A percentile compares a stretch with the other conserved stretches of the same genome.
These are phyloP conservation scores for Typhlomys cinereus DNA, from an alignment of 2,113 vertebrate species.

Conservation along the genomic window DNA sequence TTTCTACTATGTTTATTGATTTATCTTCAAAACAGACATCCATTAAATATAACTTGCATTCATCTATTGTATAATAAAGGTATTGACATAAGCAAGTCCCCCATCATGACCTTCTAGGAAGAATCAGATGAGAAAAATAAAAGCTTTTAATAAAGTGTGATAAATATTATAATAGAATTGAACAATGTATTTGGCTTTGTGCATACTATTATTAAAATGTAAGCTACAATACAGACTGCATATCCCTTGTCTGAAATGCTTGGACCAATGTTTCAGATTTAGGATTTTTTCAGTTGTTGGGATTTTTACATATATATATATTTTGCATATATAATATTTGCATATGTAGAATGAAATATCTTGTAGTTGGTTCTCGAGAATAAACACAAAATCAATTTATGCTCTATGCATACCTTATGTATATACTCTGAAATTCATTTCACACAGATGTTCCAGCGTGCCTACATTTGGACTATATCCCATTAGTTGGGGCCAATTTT, in stretches of 20 bases:
- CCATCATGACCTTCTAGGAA: not conserved
- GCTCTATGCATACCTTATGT: not conserved
- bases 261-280: not conserved
- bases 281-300: not conserved
- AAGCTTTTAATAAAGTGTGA: constrained; percentile 34
- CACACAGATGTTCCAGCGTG: not conserved
- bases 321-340: no score
- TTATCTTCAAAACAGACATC: not conserved
- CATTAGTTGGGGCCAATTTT: not conserved
- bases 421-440: not conserved
- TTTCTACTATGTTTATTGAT: not conserved
- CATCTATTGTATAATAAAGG: not conserved
- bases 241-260: not conserved
- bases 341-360: not conserved
- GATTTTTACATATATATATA: not conserved
- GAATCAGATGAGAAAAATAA: constrained; percentile 20
- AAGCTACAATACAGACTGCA: not conserved
- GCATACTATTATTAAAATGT: constrained; percentile 15
- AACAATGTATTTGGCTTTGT: not conserved
- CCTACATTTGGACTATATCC: not conserved
- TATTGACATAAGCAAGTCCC: constrained; percentile 21
- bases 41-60: not conserved
- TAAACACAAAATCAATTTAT: not conserved
- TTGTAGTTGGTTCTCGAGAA: not conserved
- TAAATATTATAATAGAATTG: constrained; percentile 30